Base-by-base conservation (phyloP, 2,113 vertebrate genomes). In the Hepsetus odoe region DNA sequence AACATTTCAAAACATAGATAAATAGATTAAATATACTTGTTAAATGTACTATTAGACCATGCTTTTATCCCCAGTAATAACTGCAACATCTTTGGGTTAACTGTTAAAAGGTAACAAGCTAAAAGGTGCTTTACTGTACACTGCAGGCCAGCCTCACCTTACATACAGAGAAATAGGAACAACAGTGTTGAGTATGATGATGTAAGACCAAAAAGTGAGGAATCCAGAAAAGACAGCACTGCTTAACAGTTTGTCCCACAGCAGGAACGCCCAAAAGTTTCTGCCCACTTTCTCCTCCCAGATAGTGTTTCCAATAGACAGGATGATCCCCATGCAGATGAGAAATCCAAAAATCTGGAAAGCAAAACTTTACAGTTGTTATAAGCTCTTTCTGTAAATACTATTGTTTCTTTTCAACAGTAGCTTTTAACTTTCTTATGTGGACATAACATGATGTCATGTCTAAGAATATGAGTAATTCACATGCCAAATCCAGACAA, bases 91-190 rank as follows among this genome's bases (percentile, higher is more conserved):
- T 42, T 11, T 11, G 40, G 6, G 40, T 42, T 42, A 42, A 42
- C 40, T 58, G 55, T 28, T 13, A 58, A 51, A 28, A 58, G 4
- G 9, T 30, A 16, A 30, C 8, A 14, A 44, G 8, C 1, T 44
- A 28, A 62, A 3, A 12, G 33, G 1, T 20, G 59, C 30, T 62
- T 32, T 35, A 49, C 32, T 51, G 74, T 8, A 26, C 8, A 1
- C 30, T 8, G 33, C 7, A 5, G 3, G 18, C 30, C 1, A 35
- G 8, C 38, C 75, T 46, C 87, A 94, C 93, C 93, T 94, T 69
- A 94, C 92, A 72, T 94, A 94, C n/a, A 94, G 86, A 5, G 93
- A 94, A 83, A 94, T 94, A 14, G 93, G 93, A 28, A 94, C 92
- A 24, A 94, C 91, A 10, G 93, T 93, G 67, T 94, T 94, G 46